Percentiles rank a stretch among this genome's conserved stretches.
Evolutionary conservation across 2,888 invertebrate genomes (phyloP).

Genomic region (Portevinia maculata): DNA sequence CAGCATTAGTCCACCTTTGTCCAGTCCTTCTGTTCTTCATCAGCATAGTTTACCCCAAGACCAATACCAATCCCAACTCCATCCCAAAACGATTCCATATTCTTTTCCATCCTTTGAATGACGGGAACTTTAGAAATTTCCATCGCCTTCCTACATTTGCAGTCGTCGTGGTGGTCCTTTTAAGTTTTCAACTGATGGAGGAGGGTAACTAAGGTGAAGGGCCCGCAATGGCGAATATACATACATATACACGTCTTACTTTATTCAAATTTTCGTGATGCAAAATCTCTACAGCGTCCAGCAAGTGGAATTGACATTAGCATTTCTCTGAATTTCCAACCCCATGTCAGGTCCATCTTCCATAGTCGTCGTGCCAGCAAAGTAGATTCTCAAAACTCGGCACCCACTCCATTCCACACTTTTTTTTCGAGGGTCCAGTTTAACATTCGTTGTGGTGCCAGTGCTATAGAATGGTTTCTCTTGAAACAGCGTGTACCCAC

Average conservation of each 20-base stretch:
- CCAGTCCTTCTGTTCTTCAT: constrained; percentile 71
- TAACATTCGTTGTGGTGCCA: constrained; percentile 53
- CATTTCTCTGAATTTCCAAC: constrained; percentile 60
- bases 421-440: constrained; percentile 53
- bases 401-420: constrained; percentile 53
- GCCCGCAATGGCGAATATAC: constrained; percentile 21
- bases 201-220: constrained; percentile 43
- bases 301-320: constrained; percentile 68
- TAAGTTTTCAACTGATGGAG: constrained; percentile 48
- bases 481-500: constrained; percentile 60
- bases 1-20: constrained; percentile 68
- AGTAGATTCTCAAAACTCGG: constrained; percentile 49
- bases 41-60: constrained; percentile 35
- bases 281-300: constrained; percentile 59
- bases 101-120: constrained; percentile 58
- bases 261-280: constrained; percentile 71
- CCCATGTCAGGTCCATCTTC: constrained; percentile 30
- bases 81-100: constrained; percentile 17
- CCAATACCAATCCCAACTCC: constrained; percentile 4
- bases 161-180: constrained; percentile 53
- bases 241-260: constrained; percentile 61
- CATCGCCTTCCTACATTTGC: constrained; percentile 40
- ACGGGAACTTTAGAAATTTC: constrained; percentile 72
- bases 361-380: constrained; percentile 21
- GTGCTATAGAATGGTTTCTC: constrained; percentile 65